A percentile compares a stretch with the other conserved stretches of the same genome.
These are phyloP conservation scores for Enoplosus armatus DNA, from an alignment of 2,797 vertebrate genomes.

Conservation along the genomic window DNA sequence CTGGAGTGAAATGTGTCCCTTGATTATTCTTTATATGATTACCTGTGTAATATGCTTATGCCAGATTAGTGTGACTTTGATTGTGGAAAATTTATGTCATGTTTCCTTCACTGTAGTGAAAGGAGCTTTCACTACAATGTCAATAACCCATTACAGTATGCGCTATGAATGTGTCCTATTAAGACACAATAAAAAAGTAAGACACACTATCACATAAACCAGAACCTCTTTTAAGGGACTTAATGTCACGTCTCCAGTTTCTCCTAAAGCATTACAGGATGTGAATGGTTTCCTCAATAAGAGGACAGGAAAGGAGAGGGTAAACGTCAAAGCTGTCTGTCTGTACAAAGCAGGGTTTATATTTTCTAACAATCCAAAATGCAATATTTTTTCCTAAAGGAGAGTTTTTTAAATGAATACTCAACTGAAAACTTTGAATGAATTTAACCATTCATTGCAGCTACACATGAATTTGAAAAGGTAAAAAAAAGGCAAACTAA, in stretches of 20 bases:
- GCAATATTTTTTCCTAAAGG: neutral
- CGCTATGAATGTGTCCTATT: conserved; percentile 64
- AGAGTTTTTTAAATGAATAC: neutral
- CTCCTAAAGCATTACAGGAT: conserved; percentile 46
- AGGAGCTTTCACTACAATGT: conserved; percentile 43
- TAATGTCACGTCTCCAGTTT: conserved; percentile 50
- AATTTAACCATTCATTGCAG: neutral
- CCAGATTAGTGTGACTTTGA: conserved; percentile 50
- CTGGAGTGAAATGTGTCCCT: conserved; percentile 39
- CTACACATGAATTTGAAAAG: neutral
- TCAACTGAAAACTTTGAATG: conserved; percentile 8
- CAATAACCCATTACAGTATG: conserved; percentile 58
- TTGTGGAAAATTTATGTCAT: conserved; percentile 47
- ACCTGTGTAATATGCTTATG: conserved; percentile 71
- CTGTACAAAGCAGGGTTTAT: conserved; percentile 20
- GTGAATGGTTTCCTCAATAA: conserved; percentile 36
- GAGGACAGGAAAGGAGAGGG: conserved; percentile 24
- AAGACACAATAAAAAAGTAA: conserved; percentile 58
- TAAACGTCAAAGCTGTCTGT: conserved; percentile 35
- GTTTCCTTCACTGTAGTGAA: conserved; percentile 44
- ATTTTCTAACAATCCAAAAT: conserved; percentile 10
- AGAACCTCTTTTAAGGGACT: conserved; percentile 40
- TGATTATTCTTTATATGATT: conserved; percentile 58
- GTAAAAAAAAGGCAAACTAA: neutral
- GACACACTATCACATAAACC: conserved; percentile 56